phyloP scores from a whole-genome alignment of 2,888 invertebrate genomes.

The Drosophila birchii region DNA sequence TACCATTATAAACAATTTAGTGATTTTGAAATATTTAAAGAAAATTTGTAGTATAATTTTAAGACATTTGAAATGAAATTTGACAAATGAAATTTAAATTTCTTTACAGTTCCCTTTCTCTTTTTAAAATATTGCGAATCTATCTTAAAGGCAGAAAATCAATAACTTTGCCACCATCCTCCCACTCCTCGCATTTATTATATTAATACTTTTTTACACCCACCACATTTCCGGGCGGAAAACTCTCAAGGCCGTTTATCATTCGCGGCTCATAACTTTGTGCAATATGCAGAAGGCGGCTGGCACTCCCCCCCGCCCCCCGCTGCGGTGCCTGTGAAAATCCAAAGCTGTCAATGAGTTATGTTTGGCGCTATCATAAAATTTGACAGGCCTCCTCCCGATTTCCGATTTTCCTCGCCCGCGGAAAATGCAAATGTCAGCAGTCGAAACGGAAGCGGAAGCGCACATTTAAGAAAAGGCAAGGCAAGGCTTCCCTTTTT shows the following conservation, averaged over 20 bases:
- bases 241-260: conserved; percentile 65
- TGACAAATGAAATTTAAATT: too few species aligned
- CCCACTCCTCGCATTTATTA: background rate
- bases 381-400: conserved; percentile 74
- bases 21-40: background rate
- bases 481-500: conserved; percentile 63
- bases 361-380: conserved; percentile 82
- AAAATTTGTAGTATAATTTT: background rate
- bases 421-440: conserved; percentile 41
- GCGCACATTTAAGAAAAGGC: conserved; percentile 65
- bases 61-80: background rate
- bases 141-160: conserved; percentile 49
- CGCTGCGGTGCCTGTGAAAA: conserved; percentile 73
- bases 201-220: background rate
- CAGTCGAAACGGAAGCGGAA: conserved; percentile 59
- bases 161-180: conserved; percentile 47
- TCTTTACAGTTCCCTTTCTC: background rate
- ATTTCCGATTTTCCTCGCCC: background rate
- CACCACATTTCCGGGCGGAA: conserved; percentile 5
- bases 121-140: background rate
- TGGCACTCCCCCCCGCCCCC: conserved; percentile 14
- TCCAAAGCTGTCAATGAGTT: conserved; percentile 80
- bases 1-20: background rate
- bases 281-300: conserved; percentile 74
- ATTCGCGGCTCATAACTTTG: conserved; percentile 81